phyloP scores from a whole-genome alignment of 2,888 invertebrate genomes.

The Nebria brevicollis region DNA sequence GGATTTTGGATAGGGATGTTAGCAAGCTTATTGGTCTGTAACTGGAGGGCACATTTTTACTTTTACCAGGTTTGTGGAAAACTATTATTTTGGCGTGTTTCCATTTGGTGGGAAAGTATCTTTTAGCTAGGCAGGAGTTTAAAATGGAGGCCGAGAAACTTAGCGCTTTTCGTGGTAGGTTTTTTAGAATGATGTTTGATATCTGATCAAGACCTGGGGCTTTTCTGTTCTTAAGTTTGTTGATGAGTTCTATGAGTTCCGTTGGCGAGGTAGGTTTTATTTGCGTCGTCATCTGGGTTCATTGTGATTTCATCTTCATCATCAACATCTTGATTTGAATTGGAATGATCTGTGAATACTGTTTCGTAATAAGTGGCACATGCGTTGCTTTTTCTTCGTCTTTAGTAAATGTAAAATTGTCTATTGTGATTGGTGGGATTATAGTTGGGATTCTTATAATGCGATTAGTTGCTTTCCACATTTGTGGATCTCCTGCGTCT shows the following conservation, averaged over 20 bases:
- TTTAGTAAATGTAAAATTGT: too few species aligned
- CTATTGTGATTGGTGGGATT: too few species aligned
- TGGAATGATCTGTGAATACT: slow-evolving; percentile 6
- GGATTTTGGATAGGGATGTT: not conserved
- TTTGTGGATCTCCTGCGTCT: too few species aligned
- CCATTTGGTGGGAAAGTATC: slow-evolving; percentile 26
- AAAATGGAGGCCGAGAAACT: not conserved
- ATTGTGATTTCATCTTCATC: not conserved
- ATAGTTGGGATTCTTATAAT: too few species aligned
- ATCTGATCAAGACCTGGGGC: slow-evolving; percentile 18
- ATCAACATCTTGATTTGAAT: not conserved
- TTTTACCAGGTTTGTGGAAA: not conserved
- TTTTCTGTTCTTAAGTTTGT: slow-evolving; percentile 37
- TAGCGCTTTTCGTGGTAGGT: too few species aligned
- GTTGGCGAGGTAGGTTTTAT: too few species aligned
- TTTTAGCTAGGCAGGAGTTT: slow-evolving; percentile 25
- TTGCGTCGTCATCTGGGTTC: too few species aligned
- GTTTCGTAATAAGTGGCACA: not conserved
- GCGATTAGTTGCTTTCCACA: too few species aligned
- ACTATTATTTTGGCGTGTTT: slow-evolving; percentile 41
- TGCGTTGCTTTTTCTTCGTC: too few species aligned
- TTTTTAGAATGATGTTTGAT: too few species aligned
- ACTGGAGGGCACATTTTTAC: not conserved
- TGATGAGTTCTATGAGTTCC: slow-evolving; percentile 23
- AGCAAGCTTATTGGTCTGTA: not conserved